A percentile compares a stretch with the other conserved stretches of the same genome.
These are phyloP conservation scores for Lumbricus terrestris DNA, from an alignment of 2,888 invertebrate genomes.

Conservation along the genomic window DNA sequence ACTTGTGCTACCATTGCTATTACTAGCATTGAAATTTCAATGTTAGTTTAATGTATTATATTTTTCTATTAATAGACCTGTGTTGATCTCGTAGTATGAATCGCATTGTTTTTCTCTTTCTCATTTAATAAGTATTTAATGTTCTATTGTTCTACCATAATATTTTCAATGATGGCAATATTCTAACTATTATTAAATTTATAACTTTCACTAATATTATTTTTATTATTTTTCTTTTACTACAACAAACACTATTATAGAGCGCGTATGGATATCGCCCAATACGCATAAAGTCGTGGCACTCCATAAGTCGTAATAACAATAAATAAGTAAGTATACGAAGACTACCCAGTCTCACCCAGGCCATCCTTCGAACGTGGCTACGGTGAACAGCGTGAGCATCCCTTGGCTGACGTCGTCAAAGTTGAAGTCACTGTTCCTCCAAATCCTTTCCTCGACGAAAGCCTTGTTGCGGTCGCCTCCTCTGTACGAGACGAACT, in stretches of 20 bases:
- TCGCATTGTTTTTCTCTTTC: too few relatives aligned
- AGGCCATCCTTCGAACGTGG: constrained; percentile 99
- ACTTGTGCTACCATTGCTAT: too few relatives aligned
- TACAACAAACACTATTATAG: background rate
- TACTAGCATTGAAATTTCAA: too few relatives aligned
- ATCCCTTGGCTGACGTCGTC: constrained; percentile 98
- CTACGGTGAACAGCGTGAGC: constrained; percentile 97
- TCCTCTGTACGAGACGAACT: constrained; percentile 84
- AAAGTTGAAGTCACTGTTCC: constrained; percentile 88
- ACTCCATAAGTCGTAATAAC: background rate
- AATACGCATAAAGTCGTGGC: background rate
- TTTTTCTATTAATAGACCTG: too few relatives aligned
- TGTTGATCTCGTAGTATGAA: too few relatives aligned
- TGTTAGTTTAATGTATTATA: too few relatives aligned
- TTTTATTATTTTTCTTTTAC: background rate
- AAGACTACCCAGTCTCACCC: constrained; percentile 65
- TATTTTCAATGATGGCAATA: too few relatives aligned
- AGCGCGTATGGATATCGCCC: background rate
- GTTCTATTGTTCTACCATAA: too few relatives aligned
- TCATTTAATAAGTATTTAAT: too few relatives aligned
- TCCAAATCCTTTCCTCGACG: constrained; percentile 75
- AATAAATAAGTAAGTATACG: background rate
- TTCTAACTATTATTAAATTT: too few relatives aligned
- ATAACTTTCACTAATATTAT: too few relatives aligned
- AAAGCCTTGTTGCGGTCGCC: constrained; percentile 79